Evolutionary conservation across 2,888 invertebrate species (phyloP).

Genomic region (Plagodis pulveraria): DNA sequence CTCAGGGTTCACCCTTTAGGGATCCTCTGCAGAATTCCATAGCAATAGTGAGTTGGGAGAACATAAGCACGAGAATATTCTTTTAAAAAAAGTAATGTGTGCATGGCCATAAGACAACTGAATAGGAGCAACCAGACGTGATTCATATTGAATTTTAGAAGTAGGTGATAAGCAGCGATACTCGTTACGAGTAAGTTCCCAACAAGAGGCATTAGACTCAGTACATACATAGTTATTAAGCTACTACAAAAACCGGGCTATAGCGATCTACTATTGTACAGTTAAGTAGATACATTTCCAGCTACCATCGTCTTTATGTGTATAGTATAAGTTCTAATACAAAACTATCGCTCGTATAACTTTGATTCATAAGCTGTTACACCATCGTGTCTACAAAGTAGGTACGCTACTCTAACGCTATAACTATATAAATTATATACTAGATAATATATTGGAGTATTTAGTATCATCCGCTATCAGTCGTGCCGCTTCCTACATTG

Average conservation of each 20-base stretch:
- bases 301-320: constrained; percentile 50
- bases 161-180: too few relatives aligned
- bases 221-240: constrained; percentile 31
- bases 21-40: too few relatives aligned
- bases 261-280: constrained; percentile 53
- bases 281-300: constrained; percentile 43
- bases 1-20: too few relatives aligned
- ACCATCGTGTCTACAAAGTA: constrained; percentile 51
- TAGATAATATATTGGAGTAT: constrained; percentile 68
- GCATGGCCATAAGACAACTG: too few relatives aligned
- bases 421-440: constrained; percentile 67
- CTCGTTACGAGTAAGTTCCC: constrained; percentile 7
- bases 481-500: constrained; percentile 76
- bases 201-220: constrained; percentile 12
- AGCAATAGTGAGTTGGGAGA: too few relatives aligned
- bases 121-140: too few relatives aligned
- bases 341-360: constrained; percentile 75
- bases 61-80: too few relatives aligned
- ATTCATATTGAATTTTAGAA: too few relatives aligned
- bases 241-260: constrained; percentile 49
- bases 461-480: constrained; percentile 78
- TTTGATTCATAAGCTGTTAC: constrained; percentile 72
- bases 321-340: constrained; percentile 74
- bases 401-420: constrained; percentile 65
- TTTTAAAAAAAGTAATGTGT: too few relatives aligned